phyloP scores from a whole-genome alignment of 2,797 vertebrate species.

The Syngnathus rostellatus region DNA sequence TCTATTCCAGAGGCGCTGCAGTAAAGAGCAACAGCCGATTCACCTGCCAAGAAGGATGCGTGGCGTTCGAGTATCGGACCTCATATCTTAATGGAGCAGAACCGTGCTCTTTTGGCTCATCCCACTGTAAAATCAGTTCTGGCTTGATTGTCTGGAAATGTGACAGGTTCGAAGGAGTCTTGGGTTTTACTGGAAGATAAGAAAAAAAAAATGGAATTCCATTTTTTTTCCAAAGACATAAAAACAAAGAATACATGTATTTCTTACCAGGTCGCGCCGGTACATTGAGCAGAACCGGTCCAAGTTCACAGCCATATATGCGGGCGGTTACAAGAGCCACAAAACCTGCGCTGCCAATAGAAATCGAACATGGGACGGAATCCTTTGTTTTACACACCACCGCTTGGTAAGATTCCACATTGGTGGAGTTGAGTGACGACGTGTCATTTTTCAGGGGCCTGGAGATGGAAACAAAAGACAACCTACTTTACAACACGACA shows the following conservation, averaged over 20 bases:
- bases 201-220: too few relatives aligned
- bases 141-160: conserved; percentile 72
- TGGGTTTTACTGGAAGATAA: conserved; percentile 69
- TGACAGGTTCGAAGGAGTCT: conserved; percentile 72
- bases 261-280: conserved; percentile 70
- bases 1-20: not conserved
- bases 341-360: conserved; percentile 33
- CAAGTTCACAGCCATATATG: conserved; percentile 21
- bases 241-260: not conserved
- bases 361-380: conserved; percentile 61
- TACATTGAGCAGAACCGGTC: conserved; percentile 54
- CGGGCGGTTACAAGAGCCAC: conserved; percentile 64
- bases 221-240: not conserved
- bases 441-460: conserved; percentile 51
- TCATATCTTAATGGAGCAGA: conserved; percentile 66
- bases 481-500: not conserved
- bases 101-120: conserved; percentile 20
- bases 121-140: conserved; percentile 76
- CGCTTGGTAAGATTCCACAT: conserved; percentile 24
- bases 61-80: conserved; percentile 67
- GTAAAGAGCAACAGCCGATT: conserved; percentile 2
- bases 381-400: conserved; percentile 30
- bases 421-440: conserved; percentile 10
- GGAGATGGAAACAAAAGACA: conserved; percentile 4
- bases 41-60: conserved; percentile 57